These are phyloP conservation scores for Xyrauchen texanus DNA, from an alignment of 2,113 vertebrate genomes.

Conservation along the genomic window DNA sequence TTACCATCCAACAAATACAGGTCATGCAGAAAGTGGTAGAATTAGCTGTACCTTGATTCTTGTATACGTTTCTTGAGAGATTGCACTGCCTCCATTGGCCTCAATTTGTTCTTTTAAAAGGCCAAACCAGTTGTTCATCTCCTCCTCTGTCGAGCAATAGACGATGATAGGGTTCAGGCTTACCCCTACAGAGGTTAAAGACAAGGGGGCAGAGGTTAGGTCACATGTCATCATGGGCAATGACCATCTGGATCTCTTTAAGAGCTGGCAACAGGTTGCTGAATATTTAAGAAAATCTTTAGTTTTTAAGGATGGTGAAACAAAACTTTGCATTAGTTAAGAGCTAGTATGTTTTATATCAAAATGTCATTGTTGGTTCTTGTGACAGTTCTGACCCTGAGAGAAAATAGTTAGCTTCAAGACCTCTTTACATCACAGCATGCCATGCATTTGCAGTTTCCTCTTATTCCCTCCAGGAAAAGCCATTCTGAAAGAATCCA, in stretches of 20 bases:
- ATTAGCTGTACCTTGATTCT: constrained; percentile 68
- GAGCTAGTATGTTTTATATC: background rate
- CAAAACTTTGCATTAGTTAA: background rate
- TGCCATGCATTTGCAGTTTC: constrained; percentile 6
- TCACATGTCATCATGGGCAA: constrained; percentile 49
- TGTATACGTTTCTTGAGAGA: constrained; percentile 59
- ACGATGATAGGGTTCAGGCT: constrained; percentile 87
- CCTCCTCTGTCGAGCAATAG: constrained; percentile 82
- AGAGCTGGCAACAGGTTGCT: constrained; percentile 22
- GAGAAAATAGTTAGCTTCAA: constrained; percentile 8
- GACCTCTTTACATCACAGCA: constrained; percentile 50
- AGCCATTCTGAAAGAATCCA: constrained; percentile 60
- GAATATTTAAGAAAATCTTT: background rate
- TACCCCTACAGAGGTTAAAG: constrained; percentile 76
- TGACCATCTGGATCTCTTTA: constrained; percentile 43
- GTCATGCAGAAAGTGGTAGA: background rate
- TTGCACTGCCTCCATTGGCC: constrained; percentile 73
- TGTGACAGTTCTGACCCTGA: constrained; percentile 3
- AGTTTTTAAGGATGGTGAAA: background rate
- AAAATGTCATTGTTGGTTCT: background rate
- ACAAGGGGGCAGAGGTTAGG: constrained; percentile 38
- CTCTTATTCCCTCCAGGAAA: constrained; percentile 44
- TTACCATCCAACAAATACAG: background rate
- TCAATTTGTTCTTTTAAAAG: constrained; percentile 89
- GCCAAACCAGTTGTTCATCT: constrained; percentile 86